Conservation (phyloP, 2,113 vertebrate genomes). For the Charina bottae region DNA sequence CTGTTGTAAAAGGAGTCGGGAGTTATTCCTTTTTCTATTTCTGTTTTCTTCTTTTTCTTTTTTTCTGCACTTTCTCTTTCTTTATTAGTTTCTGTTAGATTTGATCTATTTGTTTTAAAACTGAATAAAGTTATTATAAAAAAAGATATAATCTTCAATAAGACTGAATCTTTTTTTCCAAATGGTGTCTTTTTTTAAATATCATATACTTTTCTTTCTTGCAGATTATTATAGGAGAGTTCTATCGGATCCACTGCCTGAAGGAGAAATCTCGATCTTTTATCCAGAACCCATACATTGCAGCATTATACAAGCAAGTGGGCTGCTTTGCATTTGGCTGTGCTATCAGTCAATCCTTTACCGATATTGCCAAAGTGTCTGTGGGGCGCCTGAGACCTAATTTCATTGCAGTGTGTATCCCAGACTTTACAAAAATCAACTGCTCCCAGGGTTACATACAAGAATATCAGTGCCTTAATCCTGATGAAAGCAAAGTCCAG, state of each 20-base stretch:
- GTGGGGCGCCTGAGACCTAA: conserved; percentile 96
- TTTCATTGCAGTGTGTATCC: conserved; percentile 88
- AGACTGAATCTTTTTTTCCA: not conserved
- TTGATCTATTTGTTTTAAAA: too few species aligned
- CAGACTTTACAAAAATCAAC: conserved; percentile 85
- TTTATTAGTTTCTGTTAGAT: too few species aligned
- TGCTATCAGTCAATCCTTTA: conserved; percentile 97
- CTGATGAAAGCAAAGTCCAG: conserved; percentile 81
- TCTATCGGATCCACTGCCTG: conserved; percentile 91
- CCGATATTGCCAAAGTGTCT: conserved; percentile 98
- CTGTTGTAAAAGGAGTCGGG: too few species aligned
- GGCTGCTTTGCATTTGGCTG: conserved; percentile 97
- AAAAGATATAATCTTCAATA: rapidly evolving
- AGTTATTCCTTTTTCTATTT: too few species aligned
- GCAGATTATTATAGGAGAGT: conserved; percentile 94
- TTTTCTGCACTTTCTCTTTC: too few species aligned
- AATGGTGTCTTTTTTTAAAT: not conserved
- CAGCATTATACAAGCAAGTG: conserved; percentile 94
- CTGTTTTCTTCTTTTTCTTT: too few species aligned
- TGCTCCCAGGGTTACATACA: conserved; percentile 91
- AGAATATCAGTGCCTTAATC: conserved; percentile 82
- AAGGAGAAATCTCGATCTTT: conserved; percentile 91
- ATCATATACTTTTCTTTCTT: too few species aligned
- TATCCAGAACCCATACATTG: conserved; percentile 91
- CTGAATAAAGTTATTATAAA: too few species aligned